Base-by-base conservation (phyloP, 2,797 vertebrate genomes). In the Lemur catta region DNA sequence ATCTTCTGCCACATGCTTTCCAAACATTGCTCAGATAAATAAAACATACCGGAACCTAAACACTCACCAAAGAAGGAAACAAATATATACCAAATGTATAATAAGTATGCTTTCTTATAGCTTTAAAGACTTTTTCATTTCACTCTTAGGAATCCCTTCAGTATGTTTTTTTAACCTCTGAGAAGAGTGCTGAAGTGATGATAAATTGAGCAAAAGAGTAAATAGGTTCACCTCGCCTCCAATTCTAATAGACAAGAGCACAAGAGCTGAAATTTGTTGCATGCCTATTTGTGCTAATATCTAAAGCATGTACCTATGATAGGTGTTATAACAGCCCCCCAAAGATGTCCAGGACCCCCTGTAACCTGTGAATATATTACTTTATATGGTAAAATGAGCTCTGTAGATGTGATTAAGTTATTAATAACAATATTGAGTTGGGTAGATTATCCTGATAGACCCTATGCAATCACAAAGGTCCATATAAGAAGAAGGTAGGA, bases 11-110 rank as follows among this genome's bases (percentile, higher is more conserved):
- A 95, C n/a, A 74, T 76, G 35, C 41, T 79, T 94, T 89, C 46
- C 59, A 88, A 94, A 91, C 7, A 71, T 65, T 79, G 91, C 43
- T 93, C 38, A 84, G 57, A 88, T 76, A 92, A 48, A 59, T 50
- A 87, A 81, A 92, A 55, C 24, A 71, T 1, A 79, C 30, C 30
- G 80, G 30, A 52, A 20, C 30, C 18, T 88, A 48, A 88, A 11
- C 0, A 48, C 18, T 81, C 69, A 67, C 74, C 2, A 89, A 52
- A 82, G 24, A 46, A 78, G 3, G 1, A 81, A 85, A 15, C 0
- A 90, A 69, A 76, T 48, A 84, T 17, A 17, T 18, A 43, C 3
- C 10, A 4, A 10, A 85, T 55, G 18, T 69, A 24, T 30, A 75
- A 63, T n/a, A 85, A 20, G 28, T 76, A 2, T 84, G 30, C 13